Conservation (phyloP, 2,888 invertebrate species). For the Papilio elwesi region DNA sequence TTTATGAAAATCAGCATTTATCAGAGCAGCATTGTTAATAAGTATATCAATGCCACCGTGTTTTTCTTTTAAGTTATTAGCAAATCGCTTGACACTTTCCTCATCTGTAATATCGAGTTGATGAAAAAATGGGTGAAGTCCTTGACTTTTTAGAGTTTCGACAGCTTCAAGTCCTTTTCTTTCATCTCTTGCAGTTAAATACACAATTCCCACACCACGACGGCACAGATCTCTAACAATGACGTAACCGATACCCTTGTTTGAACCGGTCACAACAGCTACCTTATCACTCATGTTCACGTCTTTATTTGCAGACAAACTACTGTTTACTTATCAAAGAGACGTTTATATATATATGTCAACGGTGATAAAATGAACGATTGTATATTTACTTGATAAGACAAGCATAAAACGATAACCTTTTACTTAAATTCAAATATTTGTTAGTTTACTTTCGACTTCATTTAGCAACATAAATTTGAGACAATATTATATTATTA, state of each 20-base stretch:
- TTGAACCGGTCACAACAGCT: conserved; percentile 84
- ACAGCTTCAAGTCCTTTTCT: conserved; percentile 82
- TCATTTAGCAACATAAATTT: too few relatives aligned
- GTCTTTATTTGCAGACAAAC: conserved; percentile 1
- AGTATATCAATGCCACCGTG: conserved; percentile 54
- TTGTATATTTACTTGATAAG: not conserved
- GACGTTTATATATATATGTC: not conserved
- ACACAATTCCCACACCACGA: conserved; percentile 85
- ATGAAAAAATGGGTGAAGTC: conserved; percentile 61
- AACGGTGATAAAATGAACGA: not conserved
- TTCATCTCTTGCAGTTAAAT: conserved; percentile 85
- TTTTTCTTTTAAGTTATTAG: conserved; percentile 48
- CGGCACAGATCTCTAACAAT: conserved; percentile 85
- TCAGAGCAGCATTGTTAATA: conserved; percentile 54
- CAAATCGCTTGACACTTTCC: conserved; percentile 50
- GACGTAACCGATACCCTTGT: conserved; percentile 87
- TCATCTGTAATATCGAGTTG: conserved; percentile 52
- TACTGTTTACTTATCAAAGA: not conserved
- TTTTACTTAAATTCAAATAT: too few relatives aligned
- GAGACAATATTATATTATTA: too few relatives aligned
- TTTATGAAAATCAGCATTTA: conserved; percentile 42
- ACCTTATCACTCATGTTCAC: conserved; percentile 53
- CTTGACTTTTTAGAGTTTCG: conserved; percentile 75
- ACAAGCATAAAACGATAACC: not conserved
- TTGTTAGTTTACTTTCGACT: too few relatives aligned